Evolutionary conservation across 1,140 invertebrate genomes (phyloP), one percentile per base, ranked within the genome.

Genomic region (roundworm (Caenorhabditis elegans)): DNA sequence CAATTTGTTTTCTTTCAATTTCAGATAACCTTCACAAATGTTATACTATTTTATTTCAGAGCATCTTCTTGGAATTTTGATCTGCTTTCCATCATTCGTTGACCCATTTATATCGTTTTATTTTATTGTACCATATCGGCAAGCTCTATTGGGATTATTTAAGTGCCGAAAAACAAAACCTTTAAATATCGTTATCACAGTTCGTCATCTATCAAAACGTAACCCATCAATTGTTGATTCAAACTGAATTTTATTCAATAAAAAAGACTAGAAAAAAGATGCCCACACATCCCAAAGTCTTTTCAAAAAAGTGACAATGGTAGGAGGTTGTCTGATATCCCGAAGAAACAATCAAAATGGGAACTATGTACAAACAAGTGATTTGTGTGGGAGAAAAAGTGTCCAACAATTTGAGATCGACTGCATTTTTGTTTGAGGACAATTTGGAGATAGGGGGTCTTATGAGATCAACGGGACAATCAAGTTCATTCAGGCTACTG

Each of bases 351-450:
- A 39, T 70, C n/a, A 70, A 70, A 39, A 19, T 39, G 60, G 60
- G n/a, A 70, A n/a, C 34, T 70, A 70, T 70, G 60, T 70, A 70
- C 60, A 70, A 70, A 70, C 60, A 70, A 70, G 60, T 70, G 34
- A 60, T 60, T 19, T 70, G 10, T 70, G 60, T 39, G 60, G 26
- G 28, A 3, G 53, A n/a, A 43, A 70, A 70, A 39, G 34, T 39
- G 31, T 39, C 60, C 60, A 70, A 70, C 6, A 31, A 17, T 34
- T 31, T 34, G 60, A 70, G 60, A 70, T 70, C 60, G 11, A 39
- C n/a, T n/a, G n/a, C n/a, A 53, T 24, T 53, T 3, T 22, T 3
- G 22, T 70, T 28, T 70, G 34, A 70, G 60, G 60, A 70, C 60
- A 70, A 34, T 70, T 36, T 22, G 26, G 28, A 43, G 39, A 60